phyloP scores from a whole-genome alignment of 2,113 vertebrate genomes.

The Cricetomys ansorgei region DNA sequence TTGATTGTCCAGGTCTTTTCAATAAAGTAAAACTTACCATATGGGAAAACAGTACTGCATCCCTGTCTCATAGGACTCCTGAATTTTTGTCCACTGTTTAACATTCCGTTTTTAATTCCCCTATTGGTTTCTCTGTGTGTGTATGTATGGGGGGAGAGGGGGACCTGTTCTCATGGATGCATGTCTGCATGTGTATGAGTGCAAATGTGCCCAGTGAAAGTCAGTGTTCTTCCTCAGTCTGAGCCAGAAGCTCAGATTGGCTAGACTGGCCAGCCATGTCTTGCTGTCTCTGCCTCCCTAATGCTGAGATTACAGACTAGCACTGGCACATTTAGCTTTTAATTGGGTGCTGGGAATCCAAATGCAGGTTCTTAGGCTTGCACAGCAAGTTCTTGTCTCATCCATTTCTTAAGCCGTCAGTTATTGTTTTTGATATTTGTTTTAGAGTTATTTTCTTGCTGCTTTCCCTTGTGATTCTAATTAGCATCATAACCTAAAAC shows the following conservation, averaged over 20 bases:
- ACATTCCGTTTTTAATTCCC: not conserved
- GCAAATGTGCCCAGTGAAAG: too few relatives aligned
- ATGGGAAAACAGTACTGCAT: not conserved
- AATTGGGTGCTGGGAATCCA: not conserved
- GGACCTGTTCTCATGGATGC: too few relatives aligned
- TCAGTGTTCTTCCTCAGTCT: not conserved
- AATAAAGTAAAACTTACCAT: constrained; percentile 84
- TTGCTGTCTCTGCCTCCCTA: not conserved
- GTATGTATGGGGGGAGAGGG: too few relatives aligned
- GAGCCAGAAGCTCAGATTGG: not conserved
- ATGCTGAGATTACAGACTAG: not conserved
- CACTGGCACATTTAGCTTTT: not conserved
- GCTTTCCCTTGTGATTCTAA: not conserved
- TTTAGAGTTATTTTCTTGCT: constrained; percentile 24
- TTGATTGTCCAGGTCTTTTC: constrained; percentile 88
- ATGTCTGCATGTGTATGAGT: not conserved
- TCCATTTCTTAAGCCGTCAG: not conserved
- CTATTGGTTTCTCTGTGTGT: not conserved
- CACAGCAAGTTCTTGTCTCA: not conserved
- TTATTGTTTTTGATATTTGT: not conserved
- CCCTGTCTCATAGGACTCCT: not conserved
- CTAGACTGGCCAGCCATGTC: not conserved
- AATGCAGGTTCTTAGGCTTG: not conserved
- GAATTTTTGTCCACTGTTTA: not conserved
- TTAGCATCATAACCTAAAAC: not conserved